Evolutionary conservation across 2,888 invertebrate species (phyloP).

Genomic region (Spatulosminthurus flaviceps): DNA sequence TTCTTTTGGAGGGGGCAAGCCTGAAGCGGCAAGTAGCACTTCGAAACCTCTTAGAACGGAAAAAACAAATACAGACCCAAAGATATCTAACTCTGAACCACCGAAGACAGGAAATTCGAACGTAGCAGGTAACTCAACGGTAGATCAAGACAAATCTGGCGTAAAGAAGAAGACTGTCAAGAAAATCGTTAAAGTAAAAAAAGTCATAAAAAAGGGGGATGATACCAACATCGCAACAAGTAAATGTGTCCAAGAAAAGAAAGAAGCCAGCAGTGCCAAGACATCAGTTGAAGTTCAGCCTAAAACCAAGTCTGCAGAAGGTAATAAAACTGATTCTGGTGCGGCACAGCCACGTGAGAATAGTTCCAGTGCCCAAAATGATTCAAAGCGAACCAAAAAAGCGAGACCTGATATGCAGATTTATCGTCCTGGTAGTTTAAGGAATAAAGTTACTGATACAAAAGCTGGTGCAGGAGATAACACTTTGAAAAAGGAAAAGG

Average conservation of each 20-base stretch:
- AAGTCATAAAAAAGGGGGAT: constrained; percentile 24
- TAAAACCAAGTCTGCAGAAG: background rate
- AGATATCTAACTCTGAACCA: background rate
- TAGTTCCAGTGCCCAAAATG: background rate
- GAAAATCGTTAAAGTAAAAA: constrained; percentile 49
- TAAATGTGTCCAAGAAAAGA: background rate
- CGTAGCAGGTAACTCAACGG: background rate
- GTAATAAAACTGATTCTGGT: background rate
- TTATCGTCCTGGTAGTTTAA: constrained; percentile 80
- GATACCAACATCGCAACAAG: background rate
- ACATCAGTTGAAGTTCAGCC: background rate
- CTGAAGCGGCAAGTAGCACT: background rate
- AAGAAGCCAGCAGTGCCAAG: background rate
- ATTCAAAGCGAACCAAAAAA: constrained; percentile 45
- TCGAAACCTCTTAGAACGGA: background rate
- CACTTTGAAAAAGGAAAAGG: constrained; percentile 18
- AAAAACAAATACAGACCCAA: constrained; percentile 1
- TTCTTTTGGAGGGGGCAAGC: constrained; percentile 29
- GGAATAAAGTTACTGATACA: constrained; percentile 35
- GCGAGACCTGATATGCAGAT: constrained; percentile 84
- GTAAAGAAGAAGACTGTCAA: constrained; percentile 49
- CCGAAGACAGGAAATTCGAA: constrained; percentile 1
- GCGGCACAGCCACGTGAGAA: constrained; percentile 9
- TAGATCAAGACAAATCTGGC: constrained; percentile 30
- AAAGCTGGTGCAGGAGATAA: constrained; percentile 20